Base-by-base conservation (phyloP, 2,113 vertebrate genomes). In the Thamnaconus septentrionalis region DNA sequence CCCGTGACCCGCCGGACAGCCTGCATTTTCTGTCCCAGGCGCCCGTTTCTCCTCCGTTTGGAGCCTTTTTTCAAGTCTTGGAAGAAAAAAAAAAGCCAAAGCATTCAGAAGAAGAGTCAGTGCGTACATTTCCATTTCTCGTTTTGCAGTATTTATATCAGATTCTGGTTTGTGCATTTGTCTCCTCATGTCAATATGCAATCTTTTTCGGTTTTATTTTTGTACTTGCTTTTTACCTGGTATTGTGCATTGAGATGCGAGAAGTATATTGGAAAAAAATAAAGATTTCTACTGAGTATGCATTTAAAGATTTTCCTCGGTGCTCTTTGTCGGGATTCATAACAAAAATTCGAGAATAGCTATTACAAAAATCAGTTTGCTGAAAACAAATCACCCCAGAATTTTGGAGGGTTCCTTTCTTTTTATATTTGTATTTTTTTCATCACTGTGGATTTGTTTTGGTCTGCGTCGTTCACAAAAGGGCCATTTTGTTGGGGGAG, bases 1-100 rank as follows among this genome's bases (percentile, higher is more conserved):
- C 96, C 94, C 94, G 93, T 99, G 96, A 98, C 97, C 97, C 92
- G 92, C 93, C 92, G 93, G 95, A 96, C 94, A 92, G 78, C 91
- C 93, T 87, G 84, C 81, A 87, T 91, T 90, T 91, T 92, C 88
- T 91, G 82, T 83, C 88, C 86, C 87, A 93, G 91, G 94, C 91
- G 91, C 84, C 80, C 80, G 83, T 88, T 88, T 88, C 91, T 85
- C 86, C 81, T 71, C 82, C 10, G 48, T 86, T 91, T 63, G 86
- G 86, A 91, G 79, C 73, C 73, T 81, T 80, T 88, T 90, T 83
- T 53, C 56, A 70, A 58, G 12, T 45, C 44, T 7, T 7, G 7
- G 3, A 52, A 52, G n/a, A 6, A 12, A 11, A 81, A 41, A 59
- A 41, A 73, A 69, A 78, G 12, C 62, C 4, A 73, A 74, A 85